phyloP scores from a whole-genome alignment of 1,140 invertebrate genomes.

The Scaptomyza pallida region DNA sequence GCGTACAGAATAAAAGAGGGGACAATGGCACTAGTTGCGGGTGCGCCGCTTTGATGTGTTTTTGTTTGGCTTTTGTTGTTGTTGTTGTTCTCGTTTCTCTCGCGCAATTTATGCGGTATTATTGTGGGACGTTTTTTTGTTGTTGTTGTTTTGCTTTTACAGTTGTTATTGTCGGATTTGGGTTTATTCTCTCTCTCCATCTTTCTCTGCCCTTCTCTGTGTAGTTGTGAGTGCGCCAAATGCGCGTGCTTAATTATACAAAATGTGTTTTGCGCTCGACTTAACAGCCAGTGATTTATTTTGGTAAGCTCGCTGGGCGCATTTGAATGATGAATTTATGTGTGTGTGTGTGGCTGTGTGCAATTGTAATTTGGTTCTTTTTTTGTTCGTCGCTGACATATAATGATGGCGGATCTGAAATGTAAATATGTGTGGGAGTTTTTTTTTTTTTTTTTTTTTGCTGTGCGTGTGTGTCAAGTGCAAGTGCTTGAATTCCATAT shows the following conservation, averaged over 20 bases:
- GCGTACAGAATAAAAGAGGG: slow-evolving; percentile 1
- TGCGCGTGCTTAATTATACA: slow-evolving; percentile 72
- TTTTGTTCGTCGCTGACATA: too few relatives aligned
- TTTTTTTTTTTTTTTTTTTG: slow-evolving; percentile 6
- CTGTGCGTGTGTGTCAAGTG: slow-evolving; percentile 10
- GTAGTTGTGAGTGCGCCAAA: slow-evolving; percentile 49
- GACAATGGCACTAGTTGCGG: slow-evolving; percentile 10
- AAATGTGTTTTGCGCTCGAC: slow-evolving; percentile 64
- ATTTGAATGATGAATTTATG: slow-evolving; percentile 61
- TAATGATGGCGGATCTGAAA: background rate
- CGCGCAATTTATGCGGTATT: slow-evolving; percentile 51
- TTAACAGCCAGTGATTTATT: slow-evolving; percentile 62
- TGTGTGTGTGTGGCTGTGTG: slow-evolving; percentile 9
- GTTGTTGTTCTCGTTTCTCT: background rate
- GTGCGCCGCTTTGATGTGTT: slow-evolving; percentile 34
- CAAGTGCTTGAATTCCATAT: slow-evolving; percentile 14
- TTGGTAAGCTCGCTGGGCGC: slow-evolving; percentile 15
- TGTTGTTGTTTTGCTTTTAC: background rate
- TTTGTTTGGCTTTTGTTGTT: background rate
- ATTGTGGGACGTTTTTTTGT: slow-evolving; percentile 31
- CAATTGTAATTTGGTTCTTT: background rate
- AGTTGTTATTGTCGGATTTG: slow-evolving; percentile 29
- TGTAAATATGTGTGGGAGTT: background rate
- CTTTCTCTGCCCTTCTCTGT: background rate
- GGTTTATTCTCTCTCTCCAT: background rate